phyloP scores from a whole-genome alignment of 2,113 vertebrate species.

The Passer montanus region DNA sequence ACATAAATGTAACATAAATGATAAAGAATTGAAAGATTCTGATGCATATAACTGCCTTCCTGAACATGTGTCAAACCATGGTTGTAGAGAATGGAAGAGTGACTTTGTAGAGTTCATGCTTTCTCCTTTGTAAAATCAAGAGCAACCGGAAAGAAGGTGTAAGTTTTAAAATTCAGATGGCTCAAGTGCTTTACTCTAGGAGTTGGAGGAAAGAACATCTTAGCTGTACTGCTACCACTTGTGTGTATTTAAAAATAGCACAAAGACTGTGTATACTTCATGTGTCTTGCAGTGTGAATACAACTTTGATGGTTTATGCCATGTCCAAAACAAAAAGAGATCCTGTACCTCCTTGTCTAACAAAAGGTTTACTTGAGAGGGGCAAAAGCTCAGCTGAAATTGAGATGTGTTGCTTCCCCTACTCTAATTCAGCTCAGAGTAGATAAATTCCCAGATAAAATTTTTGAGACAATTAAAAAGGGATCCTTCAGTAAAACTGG shows the following conservation, averaged over 20 bases:
- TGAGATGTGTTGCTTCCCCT: background rate
- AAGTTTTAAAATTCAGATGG: conserved; percentile 17
- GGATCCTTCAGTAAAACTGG: background rate
- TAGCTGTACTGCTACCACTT: background rate
- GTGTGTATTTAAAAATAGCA: background rate
- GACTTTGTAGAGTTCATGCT: background rate
- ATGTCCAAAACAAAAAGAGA: conserved; percentile 15
- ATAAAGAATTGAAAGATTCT: background rate
- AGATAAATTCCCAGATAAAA: background rate
- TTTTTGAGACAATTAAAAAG: background rate
- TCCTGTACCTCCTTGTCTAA: background rate
- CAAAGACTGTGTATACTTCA: background rate
- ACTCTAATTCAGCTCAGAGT: background rate
- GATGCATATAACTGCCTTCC: background rate
- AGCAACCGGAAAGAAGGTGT: background rate
- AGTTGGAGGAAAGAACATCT: conserved; percentile 15
- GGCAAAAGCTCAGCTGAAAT: conserved; percentile 5
- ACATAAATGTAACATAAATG: background rate
- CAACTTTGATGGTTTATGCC: conserved; percentile 2
- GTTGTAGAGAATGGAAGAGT: background rate
- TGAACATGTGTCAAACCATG: background rate
- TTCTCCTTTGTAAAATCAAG: conserved; percentile 12
- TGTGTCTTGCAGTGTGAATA: background rate
- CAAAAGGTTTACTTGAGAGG: conserved; percentile 8
- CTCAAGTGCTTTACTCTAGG: background rate